A percentile compares a stretch with the other conserved stretches of the same genome.
These are phyloP conservation scores for Equus przewalskii DNA, from an alignment of 2,113 vertebrate species.

Conservation along the genomic window DNA sequence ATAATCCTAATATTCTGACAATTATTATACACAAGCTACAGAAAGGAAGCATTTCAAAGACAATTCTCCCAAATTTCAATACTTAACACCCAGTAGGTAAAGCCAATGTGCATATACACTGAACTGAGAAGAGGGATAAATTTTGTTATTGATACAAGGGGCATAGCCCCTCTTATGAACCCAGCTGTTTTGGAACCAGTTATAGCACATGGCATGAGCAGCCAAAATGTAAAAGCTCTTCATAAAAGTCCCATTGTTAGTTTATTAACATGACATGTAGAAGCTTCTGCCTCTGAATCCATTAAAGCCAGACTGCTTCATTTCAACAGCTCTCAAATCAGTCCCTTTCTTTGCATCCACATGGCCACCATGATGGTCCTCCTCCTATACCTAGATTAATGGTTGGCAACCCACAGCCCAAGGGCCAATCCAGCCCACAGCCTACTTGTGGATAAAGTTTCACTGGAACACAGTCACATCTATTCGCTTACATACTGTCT, in stretches of 20 bases:
- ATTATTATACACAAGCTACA: background rate
- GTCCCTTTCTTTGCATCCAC: background rate
- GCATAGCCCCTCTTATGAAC: background rate
- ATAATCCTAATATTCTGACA: background rate
- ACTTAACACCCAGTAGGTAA: background rate
- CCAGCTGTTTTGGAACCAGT: background rate
- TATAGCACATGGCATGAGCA: background rate
- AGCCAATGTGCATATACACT: background rate
- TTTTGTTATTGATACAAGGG: background rate
- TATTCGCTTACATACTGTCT: background rate
- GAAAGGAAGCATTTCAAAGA: background rate
- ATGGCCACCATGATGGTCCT: background rate
- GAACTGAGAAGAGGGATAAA: background rate
- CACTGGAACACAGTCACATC: background rate
- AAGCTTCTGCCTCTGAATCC: background rate
- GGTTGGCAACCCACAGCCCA: background rate
- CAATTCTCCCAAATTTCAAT: background rate
- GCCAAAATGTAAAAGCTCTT: background rate
- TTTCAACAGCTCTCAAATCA: background rate
- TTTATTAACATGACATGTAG: background rate
- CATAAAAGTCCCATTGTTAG: background rate
- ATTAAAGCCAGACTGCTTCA: background rate
- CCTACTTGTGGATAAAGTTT: background rate
- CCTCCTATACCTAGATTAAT: background rate
- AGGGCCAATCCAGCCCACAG: background rate